Conservation (phyloP, 64 coral and sea anemone genomes). For the Stichodactyla helianthus region DNA sequence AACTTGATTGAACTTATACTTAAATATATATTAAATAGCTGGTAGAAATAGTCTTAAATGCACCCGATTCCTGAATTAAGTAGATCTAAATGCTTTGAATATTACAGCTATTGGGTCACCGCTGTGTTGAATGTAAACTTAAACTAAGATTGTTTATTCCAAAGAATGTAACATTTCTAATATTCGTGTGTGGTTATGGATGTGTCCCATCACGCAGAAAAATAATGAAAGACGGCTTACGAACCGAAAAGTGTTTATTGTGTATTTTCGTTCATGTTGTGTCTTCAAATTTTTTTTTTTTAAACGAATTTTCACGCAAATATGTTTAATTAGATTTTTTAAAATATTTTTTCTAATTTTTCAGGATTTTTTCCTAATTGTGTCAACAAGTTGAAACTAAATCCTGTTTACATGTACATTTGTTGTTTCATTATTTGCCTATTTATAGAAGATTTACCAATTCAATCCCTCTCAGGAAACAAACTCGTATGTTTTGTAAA, state of each 20-base stretch:
- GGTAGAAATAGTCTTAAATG: neutral
- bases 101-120: neutral
- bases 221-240: neutral
- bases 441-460: neutral
- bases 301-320: no score
- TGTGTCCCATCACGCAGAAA: neutral
- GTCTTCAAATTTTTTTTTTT: neutral
- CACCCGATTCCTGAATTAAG: neutral
- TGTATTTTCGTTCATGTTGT: neutral
- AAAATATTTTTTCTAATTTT: no score
- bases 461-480: neutral
- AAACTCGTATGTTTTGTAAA: no score
- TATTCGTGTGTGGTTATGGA: neutral
- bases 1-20: no score
- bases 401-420: no score
- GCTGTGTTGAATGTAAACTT: neutral
- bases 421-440: slow-evolving; percentile 17
- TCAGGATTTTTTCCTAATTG: no score
- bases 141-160: no score
- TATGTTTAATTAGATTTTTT: no score
- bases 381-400: no score
- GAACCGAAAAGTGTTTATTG: neutral
- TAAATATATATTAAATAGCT: no score
- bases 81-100: neutral
- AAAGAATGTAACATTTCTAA: neutral